phyloP scores from a whole-genome alignment of 2,888 invertebrate species.

The Pseudococcus viburni region DNA sequence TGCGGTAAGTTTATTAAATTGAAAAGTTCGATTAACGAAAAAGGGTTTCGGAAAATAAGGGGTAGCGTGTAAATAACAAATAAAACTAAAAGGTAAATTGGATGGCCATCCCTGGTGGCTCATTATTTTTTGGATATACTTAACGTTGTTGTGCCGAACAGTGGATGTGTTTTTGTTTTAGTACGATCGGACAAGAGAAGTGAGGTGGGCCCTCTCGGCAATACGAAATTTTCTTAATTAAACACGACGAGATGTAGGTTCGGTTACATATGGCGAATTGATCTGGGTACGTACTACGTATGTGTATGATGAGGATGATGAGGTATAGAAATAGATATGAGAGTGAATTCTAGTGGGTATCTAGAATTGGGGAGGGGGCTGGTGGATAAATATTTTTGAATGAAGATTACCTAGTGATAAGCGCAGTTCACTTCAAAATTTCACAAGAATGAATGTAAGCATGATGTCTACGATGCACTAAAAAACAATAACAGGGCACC shows the following conservation, averaged over 20 bases:
- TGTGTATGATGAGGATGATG: not conserved
- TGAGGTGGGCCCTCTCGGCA: not conserved
- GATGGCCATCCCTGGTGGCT: conserved; percentile 61
- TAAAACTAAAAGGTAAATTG: conserved; percentile 64
- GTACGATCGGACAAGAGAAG: not conserved
- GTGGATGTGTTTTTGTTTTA: not conserved
- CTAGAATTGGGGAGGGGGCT: too few species aligned
- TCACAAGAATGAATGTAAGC: too few species aligned
- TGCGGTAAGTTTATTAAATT: conserved; percentile 56
- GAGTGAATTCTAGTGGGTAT: too few species aligned
- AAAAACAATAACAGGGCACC: too few species aligned
- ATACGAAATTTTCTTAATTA: conserved; percentile 16
- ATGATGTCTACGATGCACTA: too few species aligned
- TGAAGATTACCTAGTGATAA: too few species aligned
- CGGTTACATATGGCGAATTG: not conserved
- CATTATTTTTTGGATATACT: conserved; percentile 62
- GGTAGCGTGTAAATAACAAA: conserved; percentile 62
- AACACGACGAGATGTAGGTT: not conserved
- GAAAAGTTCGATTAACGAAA: conserved; percentile 57
- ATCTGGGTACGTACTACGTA: not conserved
- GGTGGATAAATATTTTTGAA: too few species aligned
- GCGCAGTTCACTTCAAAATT: too few species aligned
- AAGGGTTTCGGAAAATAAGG: conserved; percentile 44
- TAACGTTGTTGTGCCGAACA: not conserved
- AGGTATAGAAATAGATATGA: too few species aligned